Evolutionary conservation across 2,888 invertebrate genomes (phyloP).

Genomic region (Iphiclides podalirius): DNA sequence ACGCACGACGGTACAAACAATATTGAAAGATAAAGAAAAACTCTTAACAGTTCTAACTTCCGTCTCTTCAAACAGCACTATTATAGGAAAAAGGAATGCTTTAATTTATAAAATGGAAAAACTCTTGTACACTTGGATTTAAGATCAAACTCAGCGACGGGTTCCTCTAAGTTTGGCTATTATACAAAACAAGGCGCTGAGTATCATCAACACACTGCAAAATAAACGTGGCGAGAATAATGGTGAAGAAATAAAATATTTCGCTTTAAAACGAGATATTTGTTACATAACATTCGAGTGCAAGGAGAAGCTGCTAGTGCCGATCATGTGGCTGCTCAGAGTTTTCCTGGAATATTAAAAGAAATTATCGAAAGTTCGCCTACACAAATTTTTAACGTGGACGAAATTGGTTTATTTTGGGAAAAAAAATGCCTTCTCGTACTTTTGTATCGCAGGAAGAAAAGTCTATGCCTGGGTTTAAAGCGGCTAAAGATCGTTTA

Average conservation of each 20-base stretch:
- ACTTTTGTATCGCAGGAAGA: conserved; percentile 19
- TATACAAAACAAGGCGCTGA: conserved; percentile 27
- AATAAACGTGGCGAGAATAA: conserved; percentile 26
- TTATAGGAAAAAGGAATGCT: conserved; percentile 24
- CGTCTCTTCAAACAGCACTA: not conserved
- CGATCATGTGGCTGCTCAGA: conserved; percentile 26
- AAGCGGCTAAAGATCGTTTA: conserved; percentile 34
- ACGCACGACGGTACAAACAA: conserved; percentile 16
- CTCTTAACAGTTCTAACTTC: too few relatives aligned
- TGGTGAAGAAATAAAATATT: conserved; percentile 23
- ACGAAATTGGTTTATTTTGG: conserved; percentile 23
- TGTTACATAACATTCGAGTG: conserved; percentile 30
- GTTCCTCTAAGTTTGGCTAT: conserved; percentile 24
- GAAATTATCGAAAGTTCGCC: conserved; percentile 22
- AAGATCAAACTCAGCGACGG: conserved; percentile 24
- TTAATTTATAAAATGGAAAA: conserved; percentile 28
- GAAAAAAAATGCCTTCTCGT: conserved; percentile 22
- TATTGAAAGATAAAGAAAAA: too few relatives aligned
- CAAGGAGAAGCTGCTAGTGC: conserved; percentile 27
- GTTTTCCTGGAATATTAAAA: conserved; percentile 22
- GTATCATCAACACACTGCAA: conserved; percentile 28
- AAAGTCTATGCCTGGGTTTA: conserved; percentile 24
- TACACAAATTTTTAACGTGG: conserved; percentile 23
- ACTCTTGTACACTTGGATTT: conserved; percentile 26
- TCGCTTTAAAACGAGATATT: conserved; percentile 25